A percentile compares a stretch with the other conserved stretches of the same genome.
phyloP scores from a whole-genome alignment of 2,888 invertebrate species.

The Alitta virens region DNA sequence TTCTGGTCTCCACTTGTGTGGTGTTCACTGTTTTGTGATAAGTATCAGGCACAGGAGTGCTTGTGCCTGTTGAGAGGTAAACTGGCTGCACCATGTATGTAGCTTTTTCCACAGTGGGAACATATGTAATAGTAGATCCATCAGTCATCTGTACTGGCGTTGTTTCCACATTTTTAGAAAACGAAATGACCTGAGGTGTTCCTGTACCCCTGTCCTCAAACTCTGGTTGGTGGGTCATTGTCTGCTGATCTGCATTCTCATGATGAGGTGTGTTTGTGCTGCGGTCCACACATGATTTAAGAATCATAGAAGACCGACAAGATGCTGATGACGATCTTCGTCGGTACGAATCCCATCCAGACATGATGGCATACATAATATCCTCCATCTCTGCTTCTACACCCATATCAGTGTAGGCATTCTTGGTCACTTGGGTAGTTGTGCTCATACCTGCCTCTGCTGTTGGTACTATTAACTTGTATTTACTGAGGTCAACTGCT shows the following conservation, averaged over 20 bases:
- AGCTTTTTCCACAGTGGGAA: conserved; percentile 17
- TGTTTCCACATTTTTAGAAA: conserved; percentile 1
- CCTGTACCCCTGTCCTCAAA: background rate
- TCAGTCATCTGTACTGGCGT: background rate
- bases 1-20: background rate
- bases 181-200: background rate
- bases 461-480: too few relatives aligned
- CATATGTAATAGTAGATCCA: conserved; percentile 3
- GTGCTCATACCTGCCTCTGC: too few relatives aligned
- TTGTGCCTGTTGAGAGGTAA: conserved; percentile 17
- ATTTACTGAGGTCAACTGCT: too few relatives aligned
- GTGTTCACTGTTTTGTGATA: conserved; percentile 9
- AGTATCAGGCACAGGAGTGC: conserved; percentile 1
- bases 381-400: too few relatives aligned
- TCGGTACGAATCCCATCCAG: too few relatives aligned
- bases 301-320: too few relatives aligned
- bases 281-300: too few relatives aligned
- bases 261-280: background rate
- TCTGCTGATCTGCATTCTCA: background rate
- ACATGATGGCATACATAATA: too few relatives aligned
- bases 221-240: background rate
- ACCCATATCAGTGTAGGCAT: too few relatives aligned
- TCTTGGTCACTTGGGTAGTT: too few relatives aligned
- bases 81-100: conserved; percentile 21
- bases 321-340: too few relatives aligned